Conservation (phyloP, 2,113 vertebrate species). For the Daboia siamensis region DNA sequence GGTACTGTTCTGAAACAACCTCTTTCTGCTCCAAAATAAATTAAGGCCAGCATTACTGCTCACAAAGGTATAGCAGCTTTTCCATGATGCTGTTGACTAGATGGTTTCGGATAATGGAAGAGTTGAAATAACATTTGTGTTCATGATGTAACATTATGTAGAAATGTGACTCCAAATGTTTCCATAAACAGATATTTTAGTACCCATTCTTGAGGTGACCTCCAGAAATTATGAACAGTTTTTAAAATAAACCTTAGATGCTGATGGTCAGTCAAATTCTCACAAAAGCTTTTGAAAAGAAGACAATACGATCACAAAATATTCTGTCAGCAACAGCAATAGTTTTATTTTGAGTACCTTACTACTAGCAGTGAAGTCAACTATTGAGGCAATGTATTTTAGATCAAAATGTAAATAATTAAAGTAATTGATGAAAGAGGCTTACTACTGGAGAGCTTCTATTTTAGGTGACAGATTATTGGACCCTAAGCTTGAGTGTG, state of each 20-base stretch:
- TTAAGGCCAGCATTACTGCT: not conserved
- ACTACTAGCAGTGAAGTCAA: not conserved
- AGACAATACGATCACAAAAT: not conserved
- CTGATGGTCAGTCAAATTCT: not conserved
- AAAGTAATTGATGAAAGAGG: not conserved
- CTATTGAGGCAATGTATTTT: not conserved
- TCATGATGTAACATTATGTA: not conserved
- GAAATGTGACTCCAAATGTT: not conserved
- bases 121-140: not conserved
- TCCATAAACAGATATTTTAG: not conserved
- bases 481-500: not conserved
- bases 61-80: not conserved
- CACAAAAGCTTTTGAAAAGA: no score
- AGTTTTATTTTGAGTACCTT: not conserved
- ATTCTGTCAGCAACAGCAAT: not conserved
- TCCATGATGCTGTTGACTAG: not conserved
- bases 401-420: not conserved
- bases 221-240: not conserved
- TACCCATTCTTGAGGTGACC: not conserved
- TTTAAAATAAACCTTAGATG: not conserved
- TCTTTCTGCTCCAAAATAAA: not conserved
- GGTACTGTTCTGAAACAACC: not conserved
- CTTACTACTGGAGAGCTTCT: not conserved
- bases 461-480: not conserved
- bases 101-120: not conserved